phyloP scores from a whole-genome alignment of 2,888 invertebrate genomes.

The Adineta ricciae region DNA sequence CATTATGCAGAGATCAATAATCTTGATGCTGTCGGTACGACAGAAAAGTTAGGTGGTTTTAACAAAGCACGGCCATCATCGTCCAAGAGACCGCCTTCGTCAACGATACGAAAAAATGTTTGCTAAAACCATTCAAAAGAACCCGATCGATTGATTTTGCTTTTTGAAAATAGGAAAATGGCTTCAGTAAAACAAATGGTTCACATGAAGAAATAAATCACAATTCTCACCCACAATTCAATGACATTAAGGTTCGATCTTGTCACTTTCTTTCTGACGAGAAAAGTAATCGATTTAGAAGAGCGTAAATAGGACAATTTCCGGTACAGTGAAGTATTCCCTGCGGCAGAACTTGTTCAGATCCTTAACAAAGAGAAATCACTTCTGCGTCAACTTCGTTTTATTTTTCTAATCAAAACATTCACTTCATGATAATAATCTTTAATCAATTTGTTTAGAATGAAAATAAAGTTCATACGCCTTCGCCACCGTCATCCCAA shows the following conservation, averaged over 20 bases:
- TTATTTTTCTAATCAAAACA: no score
- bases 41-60: constrained; percentile 46
- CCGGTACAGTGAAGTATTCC: no score
- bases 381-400: no score
- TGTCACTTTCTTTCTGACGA: no score
- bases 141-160: constrained; percentile 25
- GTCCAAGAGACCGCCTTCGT: constrained; percentile 61
- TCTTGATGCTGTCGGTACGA: constrained; percentile 42
- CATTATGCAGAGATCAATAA: constrained; percentile 35
- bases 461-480: not conserved
- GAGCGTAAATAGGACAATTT: no score
- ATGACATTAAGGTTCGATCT: not conserved
- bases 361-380: no score
- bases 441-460: not conserved
- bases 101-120: constrained; percentile 50
- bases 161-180: constrained; percentile 22
- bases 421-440: not conserved
- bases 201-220: constrained; percentile 4
- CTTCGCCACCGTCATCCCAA: not conserved
- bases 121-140: constrained; percentile 41
- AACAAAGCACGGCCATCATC: constrained; percentile 55
- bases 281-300: no score
- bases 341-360: no score
- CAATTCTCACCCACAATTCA: not conserved
- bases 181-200: constrained; percentile 6